Conservation (phyloP, 2,113 vertebrate species). For the Pituophis catenifer region DNA sequence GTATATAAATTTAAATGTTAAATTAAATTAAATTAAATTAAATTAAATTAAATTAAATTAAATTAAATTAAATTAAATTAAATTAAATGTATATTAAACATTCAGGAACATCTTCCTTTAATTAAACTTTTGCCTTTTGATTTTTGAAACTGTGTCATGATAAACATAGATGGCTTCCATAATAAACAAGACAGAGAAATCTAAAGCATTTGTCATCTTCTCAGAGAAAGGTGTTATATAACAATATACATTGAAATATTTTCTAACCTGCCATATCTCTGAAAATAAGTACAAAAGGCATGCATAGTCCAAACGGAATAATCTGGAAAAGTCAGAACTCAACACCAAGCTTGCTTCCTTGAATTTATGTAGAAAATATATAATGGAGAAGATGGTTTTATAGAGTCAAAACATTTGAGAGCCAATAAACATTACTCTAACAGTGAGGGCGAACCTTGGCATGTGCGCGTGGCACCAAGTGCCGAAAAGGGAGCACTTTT, state of each 20-base stretch:
- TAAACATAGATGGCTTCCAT: conserved; percentile 24
- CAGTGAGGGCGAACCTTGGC: too few relatives aligned
- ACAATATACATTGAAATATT: conserved; percentile 21
- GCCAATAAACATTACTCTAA: background rate
- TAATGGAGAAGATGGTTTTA: background rate
- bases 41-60: too few relatives aligned
- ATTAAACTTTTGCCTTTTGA: background rate
- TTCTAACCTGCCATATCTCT: conserved; percentile 41
- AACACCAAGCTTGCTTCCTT: conserved; percentile 20
- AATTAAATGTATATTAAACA: rapidly evolving
- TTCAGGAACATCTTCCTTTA: background rate
- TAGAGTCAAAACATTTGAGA: background rate
- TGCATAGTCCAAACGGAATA: conserved; percentile 7
- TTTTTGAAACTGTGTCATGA: conserved; percentile 20
- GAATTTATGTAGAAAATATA: conserved; percentile 10
- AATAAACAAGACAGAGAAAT: conserved; percentile 20
- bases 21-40: background rate
- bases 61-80: too few relatives aligned
- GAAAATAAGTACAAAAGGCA: conserved; percentile 34
- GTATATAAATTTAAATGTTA: too few relatives aligned
- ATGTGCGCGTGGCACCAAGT: too few relatives aligned
- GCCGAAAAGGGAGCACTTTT: too few relatives aligned
- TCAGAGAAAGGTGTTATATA: conserved; percentile 17
- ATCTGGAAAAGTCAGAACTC: conserved; percentile 26
- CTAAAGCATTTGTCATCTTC: conserved; percentile 24